Base-by-base conservation (phyloP, 2,888 invertebrate genomes). In the Rhaphigaster nebulosa region DNA sequence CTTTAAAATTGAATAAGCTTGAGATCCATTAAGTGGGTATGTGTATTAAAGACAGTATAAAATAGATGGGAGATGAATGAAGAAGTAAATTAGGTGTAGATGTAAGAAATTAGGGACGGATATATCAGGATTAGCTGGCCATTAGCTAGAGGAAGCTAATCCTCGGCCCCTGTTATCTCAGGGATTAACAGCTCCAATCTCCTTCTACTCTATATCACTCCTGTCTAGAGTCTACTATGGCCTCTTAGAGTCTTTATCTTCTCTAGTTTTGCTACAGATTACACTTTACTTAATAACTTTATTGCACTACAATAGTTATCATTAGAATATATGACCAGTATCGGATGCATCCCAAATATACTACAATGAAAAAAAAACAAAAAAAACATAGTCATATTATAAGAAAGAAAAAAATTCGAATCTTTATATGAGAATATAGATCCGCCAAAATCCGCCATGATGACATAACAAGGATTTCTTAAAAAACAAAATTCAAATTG, bases 161-260 rank as follows among this genome's bases (percentile, higher is more conserved):
- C 70, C 70, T 23, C 8, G 70, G 20, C 20, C n/a, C 20, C 10
- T 6, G 70, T 76, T 76, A 76, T 76, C 70, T 76, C 38, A 20
- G 38, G 70, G 70, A 76, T 76, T 76, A 76, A 12, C 20, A 76
- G 70, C 70, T 76, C 70, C 70, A 38, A 76, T 76, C 70, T 76
- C 65, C 29, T 76, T 8, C 20, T 38, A 38, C 70, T 76, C 70
- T 76, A 76, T 76, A 76, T 34, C 70, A 65, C 65, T 65, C 29
- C 65, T 65, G 65, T 65, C 65, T 12, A 5, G 15, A 18, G 20
- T 76, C 34, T 38, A 76, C 20, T 76, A 76, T 76, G 45, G 18
- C 10, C 70, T 34, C 34, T 65, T 65, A 15, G 2, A 4, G 29
- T 65, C 15, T 76, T 76, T 76, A 76, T 76, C 70, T 23, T 38